phyloP scores from a whole-genome alignment of 2,888 invertebrate species.

The Malthinus flaveolus region DNA sequence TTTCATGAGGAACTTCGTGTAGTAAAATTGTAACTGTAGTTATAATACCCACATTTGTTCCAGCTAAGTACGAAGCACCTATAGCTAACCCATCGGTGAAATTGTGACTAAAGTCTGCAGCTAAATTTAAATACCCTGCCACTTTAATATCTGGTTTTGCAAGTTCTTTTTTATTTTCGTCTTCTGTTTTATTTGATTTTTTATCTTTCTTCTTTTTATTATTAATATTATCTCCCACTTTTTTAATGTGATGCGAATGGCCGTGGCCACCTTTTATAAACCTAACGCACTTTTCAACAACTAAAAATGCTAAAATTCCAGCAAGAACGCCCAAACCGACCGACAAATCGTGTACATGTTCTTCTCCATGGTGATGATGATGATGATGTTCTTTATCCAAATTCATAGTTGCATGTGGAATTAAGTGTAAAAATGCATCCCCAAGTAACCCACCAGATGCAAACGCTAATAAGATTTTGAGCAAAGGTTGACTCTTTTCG shows the following conservation, averaged over 20 bases:
- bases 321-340: slow-evolving; percentile 94
- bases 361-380: slow-evolving; percentile 60
- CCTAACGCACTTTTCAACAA: slow-evolving; percentile 91
- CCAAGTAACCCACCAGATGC: slow-evolving; percentile 95
- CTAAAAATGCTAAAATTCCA: slow-evolving; percentile 89
- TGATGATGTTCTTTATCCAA: slow-evolving; percentile 54
- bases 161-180: slow-evolving; percentile 52
- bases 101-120: slow-evolving; percentile 98
- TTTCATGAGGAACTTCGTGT: slow-evolving; percentile 99
- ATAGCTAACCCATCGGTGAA: slow-evolving; percentile 99
- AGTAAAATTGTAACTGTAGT: slow-evolving; percentile 95
- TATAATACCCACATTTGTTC: slow-evolving; percentile 81
- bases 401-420: slow-evolving; percentile 88
- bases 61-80: slow-evolving; percentile 95
- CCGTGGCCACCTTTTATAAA: slow-evolving; percentile 82
- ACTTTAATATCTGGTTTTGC: slow-evolving; percentile 63
- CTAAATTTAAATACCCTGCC: slow-evolving; percentile 93
- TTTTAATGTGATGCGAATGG: slow-evolving; percentile 65
- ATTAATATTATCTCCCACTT: slow-evolving; percentile 35
- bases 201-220: slow-evolving; percentile 28
- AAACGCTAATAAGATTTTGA: slow-evolving; percentile 90
- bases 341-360: slow-evolving; percentile 73
- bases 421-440: slow-evolving; percentile 97
- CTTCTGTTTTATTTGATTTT: slow-evolving; percentile 50
- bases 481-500: slow-evolving; percentile 78